phyloP scores from a whole-genome alignment of 2,797 vertebrate species.

The Synanceia verrucosa region DNA sequence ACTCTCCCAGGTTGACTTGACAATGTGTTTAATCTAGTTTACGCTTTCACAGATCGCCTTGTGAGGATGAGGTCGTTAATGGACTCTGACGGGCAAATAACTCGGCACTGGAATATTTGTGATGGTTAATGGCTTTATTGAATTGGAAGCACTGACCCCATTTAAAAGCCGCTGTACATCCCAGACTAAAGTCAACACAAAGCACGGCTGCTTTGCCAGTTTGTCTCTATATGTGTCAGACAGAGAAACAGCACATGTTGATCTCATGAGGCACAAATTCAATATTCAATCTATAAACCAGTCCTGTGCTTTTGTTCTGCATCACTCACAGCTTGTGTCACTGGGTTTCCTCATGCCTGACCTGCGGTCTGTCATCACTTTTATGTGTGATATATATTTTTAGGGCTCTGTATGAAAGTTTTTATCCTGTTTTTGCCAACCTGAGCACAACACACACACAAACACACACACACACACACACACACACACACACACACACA shows the following conservation, averaged over 20 bases:
- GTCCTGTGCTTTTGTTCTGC: slow-evolving; percentile 46
- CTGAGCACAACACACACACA: background rate
- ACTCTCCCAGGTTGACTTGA: slow-evolving; percentile 16
- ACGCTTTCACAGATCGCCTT: slow-evolving; percentile 26
- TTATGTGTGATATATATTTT: background rate
- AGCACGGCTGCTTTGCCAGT: slow-evolving; percentile 71
- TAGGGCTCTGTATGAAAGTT: background rate
- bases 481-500: slow-evolving; percentile 1
- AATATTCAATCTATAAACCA: slow-evolving; percentile 44
- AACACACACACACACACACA: background rate
- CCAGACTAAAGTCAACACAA: slow-evolving; percentile 77
- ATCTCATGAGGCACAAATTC: slow-evolving; percentile 55
- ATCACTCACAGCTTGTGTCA: slow-evolving; percentile 24
- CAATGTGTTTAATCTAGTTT: slow-evolving; percentile 18
- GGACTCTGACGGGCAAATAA: slow-evolving; percentile 48
- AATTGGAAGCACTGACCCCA: slow-evolving; percentile 80
- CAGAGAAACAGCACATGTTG: slow-evolving; percentile 55
- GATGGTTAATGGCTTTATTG: slow-evolving; percentile 77
- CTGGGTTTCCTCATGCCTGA: slow-evolving; percentile 20
- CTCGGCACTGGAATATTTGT: slow-evolving; percentile 65
- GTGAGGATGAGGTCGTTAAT: slow-evolving; percentile 48
- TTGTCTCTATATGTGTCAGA: slow-evolving; percentile 40
- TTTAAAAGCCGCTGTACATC: slow-evolving; percentile 80
- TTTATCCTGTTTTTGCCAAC: background rate
- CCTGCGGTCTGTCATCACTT: background rate